Evolutionary conservation across 2,113 vertebrate species (phyloP).

Genomic region (Mobula hypostoma): DNA sequence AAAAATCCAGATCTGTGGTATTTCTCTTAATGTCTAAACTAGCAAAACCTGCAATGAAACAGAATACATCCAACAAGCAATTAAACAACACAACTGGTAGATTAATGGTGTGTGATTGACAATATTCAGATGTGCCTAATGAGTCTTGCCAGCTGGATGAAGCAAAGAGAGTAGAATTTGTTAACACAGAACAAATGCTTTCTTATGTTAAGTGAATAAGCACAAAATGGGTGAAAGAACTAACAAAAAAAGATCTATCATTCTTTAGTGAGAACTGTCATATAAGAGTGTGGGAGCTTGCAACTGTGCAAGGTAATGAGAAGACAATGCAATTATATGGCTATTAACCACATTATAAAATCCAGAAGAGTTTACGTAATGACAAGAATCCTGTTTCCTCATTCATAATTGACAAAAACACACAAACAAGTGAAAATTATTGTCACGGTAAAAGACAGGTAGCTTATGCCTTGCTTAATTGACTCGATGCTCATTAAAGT

Average conservation of each 20-base stretch:
- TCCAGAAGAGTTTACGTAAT: neutral
- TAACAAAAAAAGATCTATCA: neutral
- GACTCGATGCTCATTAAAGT: neutral
- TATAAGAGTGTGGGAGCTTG: neutral
- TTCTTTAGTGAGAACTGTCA: neutral
- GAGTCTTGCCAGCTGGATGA: conserved; percentile 9
- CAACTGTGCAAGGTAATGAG: neutral
- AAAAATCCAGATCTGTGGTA: neutral
- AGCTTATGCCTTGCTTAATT: neutral
- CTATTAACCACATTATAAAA: neutral
- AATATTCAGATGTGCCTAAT: conserved; percentile 18
- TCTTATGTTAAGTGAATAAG: neutral
- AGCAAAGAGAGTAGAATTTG: neutral
- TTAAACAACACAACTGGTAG: neutral
- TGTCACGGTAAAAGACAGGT: neutral
- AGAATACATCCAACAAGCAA: neutral
- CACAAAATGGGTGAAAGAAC: neutral
- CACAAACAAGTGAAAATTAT: neutral
- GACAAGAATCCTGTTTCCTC: conserved; percentile 3
- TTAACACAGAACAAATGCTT: neutral
- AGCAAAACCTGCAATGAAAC: neutral
- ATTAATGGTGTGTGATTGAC: conserved; percentile 15
- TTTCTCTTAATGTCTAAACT: neutral
- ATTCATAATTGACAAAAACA: conserved; percentile 3
- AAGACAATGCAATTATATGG: conserved; percentile 1